Evolutionary conservation across 2,888 invertebrate genomes (phyloP).

Genomic region (Meloe dianella): DNA sequence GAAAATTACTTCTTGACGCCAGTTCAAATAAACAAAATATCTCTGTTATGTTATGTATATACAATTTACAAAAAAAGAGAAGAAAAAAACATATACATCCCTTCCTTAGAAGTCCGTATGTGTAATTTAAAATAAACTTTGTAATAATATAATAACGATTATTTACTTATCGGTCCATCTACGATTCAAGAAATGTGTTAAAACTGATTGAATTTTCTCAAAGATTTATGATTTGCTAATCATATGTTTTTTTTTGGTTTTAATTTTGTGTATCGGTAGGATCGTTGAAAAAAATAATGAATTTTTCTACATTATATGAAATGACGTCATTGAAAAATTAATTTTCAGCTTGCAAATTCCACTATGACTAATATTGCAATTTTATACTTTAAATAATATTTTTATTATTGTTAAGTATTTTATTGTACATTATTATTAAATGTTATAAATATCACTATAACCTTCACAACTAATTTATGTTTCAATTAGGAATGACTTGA

Average conservation of each 20-base stretch:
- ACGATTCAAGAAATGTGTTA: slow-evolving; percentile 45
- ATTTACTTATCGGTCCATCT: slow-evolving; percentile 35
- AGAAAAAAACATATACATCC: background rate
- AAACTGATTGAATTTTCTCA: slow-evolving; percentile 45
- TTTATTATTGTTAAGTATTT: slow-evolving; percentile 10
- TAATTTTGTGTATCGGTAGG: background rate
- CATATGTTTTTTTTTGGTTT: background rate
- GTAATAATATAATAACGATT: slow-evolving; percentile 32
- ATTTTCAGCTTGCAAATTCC: background rate
- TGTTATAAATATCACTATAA: slow-evolving; percentile 48
- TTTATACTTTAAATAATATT: slow-evolving; percentile 6
- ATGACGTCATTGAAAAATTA: background rate
- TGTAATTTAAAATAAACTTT: slow-evolving; percentile 27
- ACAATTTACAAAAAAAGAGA: background rate
- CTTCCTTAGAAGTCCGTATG: background rate
- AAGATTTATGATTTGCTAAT: slow-evolving; percentile 40
- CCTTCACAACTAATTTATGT: slow-evolving; percentile 54
- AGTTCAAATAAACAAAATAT: slow-evolving; percentile 55
- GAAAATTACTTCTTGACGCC: slow-evolving; percentile 56
- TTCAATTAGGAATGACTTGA: slow-evolving; percentile 52
- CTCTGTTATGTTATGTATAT: slow-evolving; percentile 20
- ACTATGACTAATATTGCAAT: slow-evolving; percentile 1
- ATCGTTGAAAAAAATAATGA: background rate
- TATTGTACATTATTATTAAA: slow-evolving; percentile 18
- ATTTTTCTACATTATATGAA: too few species aligned